A percentile compares a stretch with the other conserved stretches of the same genome.
These are phyloP conservation scores for Magallana nippona DNA, from an alignment of 2,888 invertebrate genomes.

Conservation along the genomic window DNA sequence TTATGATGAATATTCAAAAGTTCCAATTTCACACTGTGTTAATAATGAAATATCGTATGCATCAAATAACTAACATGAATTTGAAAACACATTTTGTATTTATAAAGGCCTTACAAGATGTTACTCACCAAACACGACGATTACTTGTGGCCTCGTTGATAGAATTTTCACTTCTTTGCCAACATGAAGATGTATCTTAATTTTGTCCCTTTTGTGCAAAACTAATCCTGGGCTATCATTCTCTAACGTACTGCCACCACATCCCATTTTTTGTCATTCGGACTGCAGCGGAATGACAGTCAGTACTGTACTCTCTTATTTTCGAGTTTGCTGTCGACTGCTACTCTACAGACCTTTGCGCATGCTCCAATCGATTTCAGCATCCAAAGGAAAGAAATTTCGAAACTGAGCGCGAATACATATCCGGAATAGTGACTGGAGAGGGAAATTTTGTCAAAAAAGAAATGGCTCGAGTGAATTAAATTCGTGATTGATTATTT, in stretches of 20 bases:
- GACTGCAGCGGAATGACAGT: no score
- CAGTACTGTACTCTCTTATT: neutral
- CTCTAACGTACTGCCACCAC: conserved; percentile 62
- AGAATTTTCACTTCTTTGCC: conserved; percentile 44
- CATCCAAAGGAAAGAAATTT: conserved; percentile 8
- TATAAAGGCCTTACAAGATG: no score
- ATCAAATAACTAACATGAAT: no score
- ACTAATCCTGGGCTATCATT: conserved; percentile 27
- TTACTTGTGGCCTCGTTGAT: conserved; percentile 39
- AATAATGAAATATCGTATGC: no score
- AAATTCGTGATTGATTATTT: neutral
- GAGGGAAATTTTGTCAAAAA: neutral
- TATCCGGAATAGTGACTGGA: neutral
- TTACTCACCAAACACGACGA: conserved; percentile 46
- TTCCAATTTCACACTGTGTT: no score
- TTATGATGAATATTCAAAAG: no score
- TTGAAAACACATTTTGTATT: no score
- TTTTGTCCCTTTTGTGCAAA: conserved; percentile 17
- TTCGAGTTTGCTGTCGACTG: neutral
- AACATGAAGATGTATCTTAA: conserved; percentile 34
- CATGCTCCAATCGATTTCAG: conserved; percentile 18
- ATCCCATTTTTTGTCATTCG: conserved; percentile 59
- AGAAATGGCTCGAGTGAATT: no score
- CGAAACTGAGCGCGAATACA: neutral
- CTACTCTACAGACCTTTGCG: neutral